phyloP scores from a whole-genome alignment of 2,888 invertebrate species.

The Agrochola lota region DNA sequence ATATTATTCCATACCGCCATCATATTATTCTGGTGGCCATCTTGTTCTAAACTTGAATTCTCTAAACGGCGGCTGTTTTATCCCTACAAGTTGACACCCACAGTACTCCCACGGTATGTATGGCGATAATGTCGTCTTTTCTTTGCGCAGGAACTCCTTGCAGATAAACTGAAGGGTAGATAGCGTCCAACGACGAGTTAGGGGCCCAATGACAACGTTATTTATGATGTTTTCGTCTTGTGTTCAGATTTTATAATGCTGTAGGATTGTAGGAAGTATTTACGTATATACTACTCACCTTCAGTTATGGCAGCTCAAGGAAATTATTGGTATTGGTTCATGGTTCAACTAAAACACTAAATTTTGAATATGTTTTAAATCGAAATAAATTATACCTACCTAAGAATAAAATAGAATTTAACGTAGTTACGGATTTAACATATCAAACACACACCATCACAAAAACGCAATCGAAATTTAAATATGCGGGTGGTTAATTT shows the following conservation, averaged over 20 bases:
- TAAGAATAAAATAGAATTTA: not conserved
- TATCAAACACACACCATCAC: not conserved
- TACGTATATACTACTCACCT: not conserved
- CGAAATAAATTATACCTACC: too few species aligned
- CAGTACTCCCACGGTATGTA: slow-evolving; percentile 26
- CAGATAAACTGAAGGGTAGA: slow-evolving; percentile 49
- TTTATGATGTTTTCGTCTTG: slow-evolving; percentile 39
- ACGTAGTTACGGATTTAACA: not conserved
- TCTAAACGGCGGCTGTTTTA: slow-evolving; percentile 21
- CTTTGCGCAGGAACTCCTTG: slow-evolving; percentile 29
- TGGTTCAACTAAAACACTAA: not conserved
- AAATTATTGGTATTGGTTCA: not conserved
- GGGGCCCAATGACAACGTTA: slow-evolving; percentile 31
- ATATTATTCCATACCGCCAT: not conserved
- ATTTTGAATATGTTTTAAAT: not conserved
- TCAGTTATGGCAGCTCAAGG: not conserved
- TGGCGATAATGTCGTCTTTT: slow-evolving; percentile 36
- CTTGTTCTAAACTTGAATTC: slow-evolving; percentile 33
- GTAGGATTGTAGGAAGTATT: not conserved
- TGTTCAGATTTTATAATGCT: slow-evolving; percentile 21
- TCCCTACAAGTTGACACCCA: slow-evolving; percentile 32
- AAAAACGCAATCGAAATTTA: slow-evolving; percentile 29
- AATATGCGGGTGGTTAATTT: slow-evolving; percentile 55
- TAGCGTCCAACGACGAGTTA: slow-evolving; percentile 39
- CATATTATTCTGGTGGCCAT: not conserved